phyloP scores from a whole-genome alignment of 2,113 vertebrate species.

The Thomomys bottae region DNA sequence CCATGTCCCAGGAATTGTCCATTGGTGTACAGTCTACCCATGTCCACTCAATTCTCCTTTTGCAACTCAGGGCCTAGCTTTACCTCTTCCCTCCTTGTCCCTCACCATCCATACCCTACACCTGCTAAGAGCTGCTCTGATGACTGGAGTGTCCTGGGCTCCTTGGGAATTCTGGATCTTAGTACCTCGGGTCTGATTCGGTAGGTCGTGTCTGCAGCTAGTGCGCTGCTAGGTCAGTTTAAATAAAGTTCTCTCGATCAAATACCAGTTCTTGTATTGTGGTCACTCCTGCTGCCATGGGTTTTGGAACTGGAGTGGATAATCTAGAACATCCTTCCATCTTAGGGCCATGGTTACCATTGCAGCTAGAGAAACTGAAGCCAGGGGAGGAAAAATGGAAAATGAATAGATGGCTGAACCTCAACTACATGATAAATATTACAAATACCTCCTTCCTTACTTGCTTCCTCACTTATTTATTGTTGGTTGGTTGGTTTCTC shows the following conservation, averaged over 20 bases:
- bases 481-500: not conserved
- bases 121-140: not conserved
- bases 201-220: not conserved
- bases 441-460: not conserved
- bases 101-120: not conserved
- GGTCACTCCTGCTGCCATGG: not conserved
- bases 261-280: accelerated
- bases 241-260: too few relatives aligned
- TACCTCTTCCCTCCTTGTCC: too few relatives aligned
- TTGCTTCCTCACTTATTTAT: not conserved
- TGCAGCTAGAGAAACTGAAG: not conserved
- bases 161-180: too few relatives aligned
- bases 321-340: accelerated
- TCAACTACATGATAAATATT: not conserved
- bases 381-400: not conserved
- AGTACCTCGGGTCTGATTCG: not conserved
- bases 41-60: not conserved
- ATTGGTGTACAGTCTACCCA: accelerated
- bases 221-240: not conserved
- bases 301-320: not conserved
- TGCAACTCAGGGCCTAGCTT: not conserved
- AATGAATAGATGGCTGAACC: not conserved
- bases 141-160: not conserved
- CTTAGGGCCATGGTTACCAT: not conserved
- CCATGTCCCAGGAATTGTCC: not conserved